Conservation (phyloP, 2,113 vertebrate species). For the Sylvilagus bachmani region DNA sequence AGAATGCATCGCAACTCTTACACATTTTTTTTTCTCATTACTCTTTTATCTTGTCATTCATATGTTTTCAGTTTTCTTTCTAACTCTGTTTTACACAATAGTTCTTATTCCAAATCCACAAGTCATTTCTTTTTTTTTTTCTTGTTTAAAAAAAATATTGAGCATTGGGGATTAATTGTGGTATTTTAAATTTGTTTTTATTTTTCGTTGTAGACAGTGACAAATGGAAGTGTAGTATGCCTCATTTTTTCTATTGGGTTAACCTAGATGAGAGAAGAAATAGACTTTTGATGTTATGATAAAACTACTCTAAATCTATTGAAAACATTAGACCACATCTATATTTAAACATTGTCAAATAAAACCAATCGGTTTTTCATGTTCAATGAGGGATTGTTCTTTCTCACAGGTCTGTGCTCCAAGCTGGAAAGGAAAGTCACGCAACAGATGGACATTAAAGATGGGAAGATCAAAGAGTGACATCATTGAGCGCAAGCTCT, state of each 20-base stretch:
- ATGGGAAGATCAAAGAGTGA: constrained; percentile 63
- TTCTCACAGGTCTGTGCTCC: constrained; percentile 37
- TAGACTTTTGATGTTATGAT: constrained; percentile 27
- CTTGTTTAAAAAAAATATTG: background rate
- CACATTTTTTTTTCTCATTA: constrained; percentile 26
- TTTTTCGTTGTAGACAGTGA: constrained; percentile 35
- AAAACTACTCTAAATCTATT: background rate
- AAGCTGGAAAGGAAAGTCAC: background rate
- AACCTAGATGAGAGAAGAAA: background rate
- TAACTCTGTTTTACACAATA: constrained; percentile 16
- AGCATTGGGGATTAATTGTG: constrained; percentile 27
- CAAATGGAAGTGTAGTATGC: background rate
- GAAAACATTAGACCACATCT: background rate
- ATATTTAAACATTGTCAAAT: constrained; percentile 59
- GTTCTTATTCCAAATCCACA: constrained; percentile 5
- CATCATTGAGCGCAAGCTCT: constrained; percentile 55
- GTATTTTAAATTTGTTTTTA: constrained; percentile 18
- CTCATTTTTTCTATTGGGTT: background rate
- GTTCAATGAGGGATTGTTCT: background rate
- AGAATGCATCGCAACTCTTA: background rate
- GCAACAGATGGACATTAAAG: constrained; percentile 63
- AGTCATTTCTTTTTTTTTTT: background rate
- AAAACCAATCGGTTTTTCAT: constrained; percentile 44
- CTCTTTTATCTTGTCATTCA: constrained; percentile 63
- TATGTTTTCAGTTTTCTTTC: constrained; percentile 53